Base-by-base conservation (phyloP, 2,113 vertebrate species). In the Tragelaphus strepsiceros region DNA sequence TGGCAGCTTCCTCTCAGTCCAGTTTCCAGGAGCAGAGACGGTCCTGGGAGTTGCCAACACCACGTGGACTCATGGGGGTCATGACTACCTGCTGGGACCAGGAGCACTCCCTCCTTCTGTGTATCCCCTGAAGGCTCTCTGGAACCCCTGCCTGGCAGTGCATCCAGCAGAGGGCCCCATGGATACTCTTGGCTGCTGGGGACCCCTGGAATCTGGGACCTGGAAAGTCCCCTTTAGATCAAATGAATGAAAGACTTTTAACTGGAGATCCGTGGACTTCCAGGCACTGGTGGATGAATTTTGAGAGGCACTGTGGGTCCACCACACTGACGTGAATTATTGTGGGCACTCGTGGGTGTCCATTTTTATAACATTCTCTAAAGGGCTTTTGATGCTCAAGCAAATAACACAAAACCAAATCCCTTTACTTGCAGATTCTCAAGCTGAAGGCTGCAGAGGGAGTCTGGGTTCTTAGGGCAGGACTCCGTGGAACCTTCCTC, bases 391-490 rank as follows among this genome's bases (percentile, higher is more conserved):
- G 56, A 96, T 35, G 67, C 53, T 59, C 14, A 58, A 74, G 3
- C 39, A 62, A 67, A 53, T 39, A n/a, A 35, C 64, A 28, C 4
- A 39, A 84, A 90, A 56, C 54, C 43, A 56, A 43, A 49, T 21
- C 4, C 3, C 4, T 43, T 19, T n/a, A 15, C 32, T 58, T 61
- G 43, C 51, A 94, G 87, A n/a, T 15, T 19, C 9, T 2, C 39
- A 35, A n/a, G 49, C 3, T 26, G 43, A 78, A 51, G 59, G 62
- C 19, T 2, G 12, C 24, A 11, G 51, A 56, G 51, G 10, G 6
- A 21, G 21, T 19, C 53, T 12, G 0, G 35, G 11, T 6, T 32
- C 43, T 2, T 0, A 2, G 0, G 3, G 17, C 5, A 2, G 49
- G 21, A 15, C 10, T n/a, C 56, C 5, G 43, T 7, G 5, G 7